Evolutionary conservation across 2,888 invertebrate species (phyloP).

Genomic region (Synanthedon vespiformis): DNA sequence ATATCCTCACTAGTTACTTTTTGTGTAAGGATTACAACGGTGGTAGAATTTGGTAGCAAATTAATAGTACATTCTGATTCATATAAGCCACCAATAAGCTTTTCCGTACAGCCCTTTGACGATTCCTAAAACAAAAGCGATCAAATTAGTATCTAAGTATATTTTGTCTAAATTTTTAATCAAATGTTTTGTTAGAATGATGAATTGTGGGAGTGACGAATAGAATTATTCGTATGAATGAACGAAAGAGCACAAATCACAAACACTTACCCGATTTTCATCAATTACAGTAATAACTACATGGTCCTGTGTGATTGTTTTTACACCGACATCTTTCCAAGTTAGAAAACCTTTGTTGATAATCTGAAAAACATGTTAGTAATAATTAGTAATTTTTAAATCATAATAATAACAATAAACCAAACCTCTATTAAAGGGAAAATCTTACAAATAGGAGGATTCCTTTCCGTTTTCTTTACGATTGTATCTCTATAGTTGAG

Average conservation of each 20-base stretch:
- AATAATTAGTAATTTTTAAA: too few relatives aligned
- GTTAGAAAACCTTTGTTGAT: constrained; percentile 22
- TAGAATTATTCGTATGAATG: too few relatives aligned
- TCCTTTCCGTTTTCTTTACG: too few relatives aligned
- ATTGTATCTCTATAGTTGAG: too few relatives aligned
- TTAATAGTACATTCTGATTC: constrained; percentile 15
- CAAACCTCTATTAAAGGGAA: too few relatives aligned
- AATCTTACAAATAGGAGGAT: too few relatives aligned
- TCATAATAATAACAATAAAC: too few relatives aligned
- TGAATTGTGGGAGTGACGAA: too few relatives aligned
- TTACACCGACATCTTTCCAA: constrained; percentile 23
- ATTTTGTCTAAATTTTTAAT: too few relatives aligned
- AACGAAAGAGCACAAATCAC: too few relatives aligned
- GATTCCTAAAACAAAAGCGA: not conserved
- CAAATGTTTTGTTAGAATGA: too few relatives aligned
- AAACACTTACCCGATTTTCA: not conserved
- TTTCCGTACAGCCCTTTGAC: not conserved
- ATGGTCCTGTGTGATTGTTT: constrained; percentile 8
- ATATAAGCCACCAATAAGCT: not conserved
- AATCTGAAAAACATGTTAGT: constrained; percentile 22
- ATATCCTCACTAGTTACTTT: constrained; percentile 10
- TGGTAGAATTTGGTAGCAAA: constrained; percentile 13
- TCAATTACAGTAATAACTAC: not conserved
- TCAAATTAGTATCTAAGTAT: too few relatives aligned
- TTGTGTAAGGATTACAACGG: constrained; percentile 13